phyloP scores from a whole-genome alignment of 2,888 invertebrate species.

The Kryphioiulus occultus region DNA sequence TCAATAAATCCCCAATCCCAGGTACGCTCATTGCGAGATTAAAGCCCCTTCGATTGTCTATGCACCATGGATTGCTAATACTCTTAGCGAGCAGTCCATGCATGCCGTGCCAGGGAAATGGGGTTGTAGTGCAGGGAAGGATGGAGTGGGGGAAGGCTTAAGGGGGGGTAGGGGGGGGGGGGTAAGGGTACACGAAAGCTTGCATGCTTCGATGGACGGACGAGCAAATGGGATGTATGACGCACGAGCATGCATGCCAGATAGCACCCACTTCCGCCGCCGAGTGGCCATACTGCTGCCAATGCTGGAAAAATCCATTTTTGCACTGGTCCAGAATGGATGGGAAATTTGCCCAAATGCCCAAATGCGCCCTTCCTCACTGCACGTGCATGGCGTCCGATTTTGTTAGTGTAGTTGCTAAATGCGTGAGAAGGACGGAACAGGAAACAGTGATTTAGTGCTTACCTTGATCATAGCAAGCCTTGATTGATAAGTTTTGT shows the following conservation, averaged over 20 bases:
- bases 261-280: neutral
- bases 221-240: neutral
- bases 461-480: too few relatives aligned
- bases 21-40: conserved; percentile 47
- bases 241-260: conserved; percentile 17
- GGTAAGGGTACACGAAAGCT: neutral
- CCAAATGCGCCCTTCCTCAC: too few relatives aligned
- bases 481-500: too few relatives aligned
- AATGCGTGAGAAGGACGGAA: too few relatives aligned
- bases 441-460: too few relatives aligned
- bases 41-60: conserved; percentile 46
- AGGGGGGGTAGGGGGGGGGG: too few relatives aligned
- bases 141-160: neutral
- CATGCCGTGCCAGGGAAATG: conserved; percentile 37
- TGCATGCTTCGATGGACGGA: conserved; percentile 27
- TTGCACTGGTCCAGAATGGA: neutral
- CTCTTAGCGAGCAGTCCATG: conserved; percentile 42
- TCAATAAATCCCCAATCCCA: conserved; percentile 54
- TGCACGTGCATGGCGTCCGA: too few relatives aligned
- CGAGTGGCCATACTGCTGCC: neutral
- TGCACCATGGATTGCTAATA: conserved; percentile 43
- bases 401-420: too few relatives aligned
- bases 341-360: neutral
- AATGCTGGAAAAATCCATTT: neutral
- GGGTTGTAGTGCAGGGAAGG: neutral